phyloP scores from a whole-genome alignment of 1,140 invertebrate genomes.

The Trichoplusia ni region DNA sequence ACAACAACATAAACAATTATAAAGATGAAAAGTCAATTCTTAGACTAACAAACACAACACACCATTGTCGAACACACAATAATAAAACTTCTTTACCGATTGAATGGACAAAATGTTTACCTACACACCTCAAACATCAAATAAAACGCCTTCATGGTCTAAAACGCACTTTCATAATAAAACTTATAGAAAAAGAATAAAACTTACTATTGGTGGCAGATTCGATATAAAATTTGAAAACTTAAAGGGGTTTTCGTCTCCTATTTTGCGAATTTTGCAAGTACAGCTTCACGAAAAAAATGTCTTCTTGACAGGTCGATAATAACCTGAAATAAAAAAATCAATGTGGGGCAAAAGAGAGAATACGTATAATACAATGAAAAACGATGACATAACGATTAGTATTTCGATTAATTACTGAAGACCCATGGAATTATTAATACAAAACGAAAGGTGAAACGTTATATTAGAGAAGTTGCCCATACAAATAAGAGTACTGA shows the following conservation, averaged over 20 bases:
- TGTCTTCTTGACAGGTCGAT: constrained; percentile 80
- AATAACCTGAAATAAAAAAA: constrained; percentile 81
- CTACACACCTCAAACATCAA: constrained; percentile 5
- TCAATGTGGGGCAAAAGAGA: constrained; percentile 65
- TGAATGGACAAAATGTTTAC: constrained; percentile 19
- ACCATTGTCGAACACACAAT: background rate
- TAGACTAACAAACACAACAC: background rate
- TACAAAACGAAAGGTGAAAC: constrained; percentile 21
- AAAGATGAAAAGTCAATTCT: background rate
- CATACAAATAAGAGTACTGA: background rate
- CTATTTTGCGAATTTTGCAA: constrained; percentile 79
- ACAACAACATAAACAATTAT: background rate
- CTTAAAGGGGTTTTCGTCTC: constrained; percentile 81
- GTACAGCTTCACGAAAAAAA: constrained; percentile 74
- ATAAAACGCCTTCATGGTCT: background rate
- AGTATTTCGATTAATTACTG: background rate
- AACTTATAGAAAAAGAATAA: constrained; percentile 6
- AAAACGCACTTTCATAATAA: background rate
- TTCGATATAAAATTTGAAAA: constrained; percentile 81
- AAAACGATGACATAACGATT: background rate
- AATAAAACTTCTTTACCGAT: background rate
- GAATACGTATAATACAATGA: background rate
- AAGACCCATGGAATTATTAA: constrained; percentile 19
- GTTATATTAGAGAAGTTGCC: background rate
- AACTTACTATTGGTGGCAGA: constrained; percentile 80